phyloP scores from a whole-genome alignment of 2,888 invertebrate genomes.

The Chrysodeixis includens region DNA sequence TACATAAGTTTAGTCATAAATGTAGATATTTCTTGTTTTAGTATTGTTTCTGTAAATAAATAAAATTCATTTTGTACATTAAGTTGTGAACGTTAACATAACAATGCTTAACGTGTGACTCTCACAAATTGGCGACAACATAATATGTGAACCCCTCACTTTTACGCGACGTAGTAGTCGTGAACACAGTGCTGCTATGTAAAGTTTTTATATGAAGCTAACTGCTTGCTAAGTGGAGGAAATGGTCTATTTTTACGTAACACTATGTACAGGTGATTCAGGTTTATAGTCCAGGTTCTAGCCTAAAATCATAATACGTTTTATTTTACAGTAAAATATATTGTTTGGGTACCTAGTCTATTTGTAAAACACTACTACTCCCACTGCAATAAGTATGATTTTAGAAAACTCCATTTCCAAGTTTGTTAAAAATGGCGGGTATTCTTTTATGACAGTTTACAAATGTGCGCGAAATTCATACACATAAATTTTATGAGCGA shows the following conservation, averaged over 20 bases:
- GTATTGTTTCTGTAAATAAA: too few relatives aligned
- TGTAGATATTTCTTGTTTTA: too few relatives aligned
- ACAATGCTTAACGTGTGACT: too few relatives aligned
- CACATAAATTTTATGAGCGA: conserved; percentile 5
- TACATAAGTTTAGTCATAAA: too few relatives aligned
- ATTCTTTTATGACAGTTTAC: conserved; percentile 13
- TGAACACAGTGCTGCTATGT: background rate
- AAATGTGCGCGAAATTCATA: conserved; percentile 10
- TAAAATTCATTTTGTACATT: too few relatives aligned
- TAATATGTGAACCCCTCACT: background rate
- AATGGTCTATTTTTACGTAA: too few relatives aligned
- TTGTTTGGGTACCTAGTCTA: background rate
- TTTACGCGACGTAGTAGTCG: background rate
- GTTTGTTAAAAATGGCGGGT: conserved; percentile 10
- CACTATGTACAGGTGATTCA: too few relatives aligned
- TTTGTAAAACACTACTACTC: background rate
- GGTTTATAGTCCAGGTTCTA: too few relatives aligned
- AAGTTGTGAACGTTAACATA: too few relatives aligned
- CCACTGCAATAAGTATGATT: background rate
- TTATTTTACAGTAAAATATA: too few relatives aligned
- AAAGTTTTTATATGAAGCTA: background rate
- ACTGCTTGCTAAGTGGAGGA: background rate
- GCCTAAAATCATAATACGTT: too few relatives aligned
- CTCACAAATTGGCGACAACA: conserved; percentile 6
- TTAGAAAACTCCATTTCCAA: background rate